Evolutionary conservation across 1,140 invertebrate genomes (phyloP).

Genomic region (Macrobrachium rosenbergii): DNA sequence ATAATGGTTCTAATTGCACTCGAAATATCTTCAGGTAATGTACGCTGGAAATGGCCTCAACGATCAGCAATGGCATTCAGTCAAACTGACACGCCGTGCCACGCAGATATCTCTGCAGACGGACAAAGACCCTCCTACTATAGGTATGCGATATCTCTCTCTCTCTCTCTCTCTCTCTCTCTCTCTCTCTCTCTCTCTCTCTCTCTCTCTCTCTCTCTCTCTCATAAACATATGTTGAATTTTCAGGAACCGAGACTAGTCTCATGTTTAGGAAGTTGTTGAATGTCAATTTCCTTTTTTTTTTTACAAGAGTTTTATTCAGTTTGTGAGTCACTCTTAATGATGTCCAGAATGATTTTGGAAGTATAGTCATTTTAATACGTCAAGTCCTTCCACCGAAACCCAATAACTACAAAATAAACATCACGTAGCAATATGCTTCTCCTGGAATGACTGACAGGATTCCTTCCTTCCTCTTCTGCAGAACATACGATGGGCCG

Average conservation of each 20-base stretch:
- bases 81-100: constrained; percentile 86
- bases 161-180: background rate
- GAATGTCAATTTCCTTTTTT: too few relatives aligned
- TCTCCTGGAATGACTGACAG: constrained; percentile 82
- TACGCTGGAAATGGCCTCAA: constrained; percentile 84
- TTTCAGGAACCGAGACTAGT: too few relatives aligned
- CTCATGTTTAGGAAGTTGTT: too few relatives aligned
- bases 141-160: constrained; percentile 78
- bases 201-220: constrained; percentile 72
- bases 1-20: background rate
- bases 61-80: constrained; percentile 95
- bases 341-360: too few relatives aligned
- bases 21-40: constrained; percentile 21
- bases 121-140: constrained; percentile 84
- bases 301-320: too few relatives aligned
- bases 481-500: constrained; percentile 63
- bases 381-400: too few relatives aligned
- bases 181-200: constrained; percentile 66
- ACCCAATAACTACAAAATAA: too few relatives aligned
- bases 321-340: too few relatives aligned
- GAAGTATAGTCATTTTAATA: too few relatives aligned
- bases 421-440: too few relatives aligned
- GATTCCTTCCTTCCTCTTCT: constrained; percentile 78
- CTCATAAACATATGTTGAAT: too few relatives aligned
- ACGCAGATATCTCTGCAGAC: constrained; percentile 86